These are phyloP conservation scores for Batillaria attramentaria DNA, from an alignment of 1,140 invertebrate genomes.

Conservation along the genomic window DNA sequence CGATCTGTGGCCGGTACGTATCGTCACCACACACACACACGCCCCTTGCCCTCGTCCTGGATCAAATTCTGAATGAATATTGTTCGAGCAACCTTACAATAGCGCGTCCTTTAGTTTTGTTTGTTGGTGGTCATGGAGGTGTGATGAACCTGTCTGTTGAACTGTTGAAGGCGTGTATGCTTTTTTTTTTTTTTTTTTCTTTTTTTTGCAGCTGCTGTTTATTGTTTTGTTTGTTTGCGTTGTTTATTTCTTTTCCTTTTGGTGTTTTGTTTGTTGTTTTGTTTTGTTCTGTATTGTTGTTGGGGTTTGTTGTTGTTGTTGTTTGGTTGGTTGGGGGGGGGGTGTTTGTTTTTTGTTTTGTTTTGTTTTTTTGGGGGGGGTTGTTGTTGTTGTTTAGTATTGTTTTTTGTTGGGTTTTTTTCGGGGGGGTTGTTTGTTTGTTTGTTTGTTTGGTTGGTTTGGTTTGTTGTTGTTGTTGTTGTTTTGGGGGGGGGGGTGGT, in stretches of 20 bases:
- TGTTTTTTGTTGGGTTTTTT: background rate
- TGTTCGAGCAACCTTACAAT: too few relatives aligned
- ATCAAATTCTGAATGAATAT: too few relatives aligned
- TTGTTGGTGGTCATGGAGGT: too few relatives aligned
- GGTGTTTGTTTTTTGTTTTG: background rate
- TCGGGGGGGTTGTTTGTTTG: background rate
- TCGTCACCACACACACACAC: too few relatives aligned
- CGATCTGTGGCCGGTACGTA: conserved; percentile 73
- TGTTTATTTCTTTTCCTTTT: background rate
- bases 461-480: background rate
- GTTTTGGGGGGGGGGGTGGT: background rate
- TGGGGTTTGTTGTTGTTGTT: too few relatives aligned
- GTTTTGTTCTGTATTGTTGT: too few relatives aligned
- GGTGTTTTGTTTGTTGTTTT: background rate
- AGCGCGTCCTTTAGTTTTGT: too few relatives aligned
- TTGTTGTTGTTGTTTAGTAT: background rate
- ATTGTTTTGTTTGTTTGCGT: background rate
- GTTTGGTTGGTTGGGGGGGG: background rate
- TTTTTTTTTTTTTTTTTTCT: background rate
- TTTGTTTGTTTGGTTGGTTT: too few relatives aligned
- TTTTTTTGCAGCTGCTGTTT: background rate
- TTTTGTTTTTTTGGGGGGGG: background rate
- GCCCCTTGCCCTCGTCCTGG: too few relatives aligned
- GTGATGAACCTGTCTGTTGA: too few relatives aligned
- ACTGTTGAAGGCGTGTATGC: background rate